Conservation (phyloP, 2,797 vertebrate species). For the Rhadinocentrus ornatus region DNA sequence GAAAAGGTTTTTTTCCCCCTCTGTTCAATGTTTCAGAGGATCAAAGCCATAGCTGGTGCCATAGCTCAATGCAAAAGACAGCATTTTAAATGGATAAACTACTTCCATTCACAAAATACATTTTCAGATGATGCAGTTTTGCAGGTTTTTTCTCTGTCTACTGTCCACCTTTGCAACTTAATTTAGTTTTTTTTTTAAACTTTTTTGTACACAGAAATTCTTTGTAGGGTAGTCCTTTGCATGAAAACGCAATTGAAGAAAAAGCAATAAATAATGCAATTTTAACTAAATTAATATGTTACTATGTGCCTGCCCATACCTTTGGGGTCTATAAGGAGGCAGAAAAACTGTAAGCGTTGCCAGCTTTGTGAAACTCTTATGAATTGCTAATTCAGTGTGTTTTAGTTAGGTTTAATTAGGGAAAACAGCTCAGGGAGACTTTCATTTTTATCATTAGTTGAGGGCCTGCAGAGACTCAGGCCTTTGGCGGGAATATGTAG, state of each 20-base stretch:
- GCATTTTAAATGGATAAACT: background rate
- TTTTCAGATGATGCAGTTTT: background rate
- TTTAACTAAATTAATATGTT: constrained; percentile 67
- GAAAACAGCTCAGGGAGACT: constrained; percentile 50
- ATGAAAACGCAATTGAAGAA: constrained; percentile 21
- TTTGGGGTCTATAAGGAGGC: constrained; percentile 54
- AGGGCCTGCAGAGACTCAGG: constrained; percentile 44
- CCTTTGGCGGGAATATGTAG: constrained; percentile 59
- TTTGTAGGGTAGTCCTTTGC: constrained; percentile 5
- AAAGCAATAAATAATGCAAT: constrained; percentile 67
- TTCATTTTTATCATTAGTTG: constrained; percentile 51
- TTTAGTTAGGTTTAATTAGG: constrained; percentile 63
- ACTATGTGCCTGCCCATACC: constrained; percentile 60
- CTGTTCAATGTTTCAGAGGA: background rate
- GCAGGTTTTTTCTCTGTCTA: background rate
- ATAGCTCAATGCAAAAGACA: background rate
- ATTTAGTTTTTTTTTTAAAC: too few relatives aligned
- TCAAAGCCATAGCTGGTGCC: background rate
- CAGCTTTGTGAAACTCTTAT: constrained; percentile 58
- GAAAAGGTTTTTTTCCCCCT: background rate
- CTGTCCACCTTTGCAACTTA: background rate
- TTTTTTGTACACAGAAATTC: background rate
- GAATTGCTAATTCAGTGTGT: constrained; percentile 60
- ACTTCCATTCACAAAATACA: background rate
- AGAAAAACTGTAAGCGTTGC: constrained; percentile 58